Percentiles rank a stretch among this genome's conserved stretches.
phyloP scores from a whole-genome alignment of 2,888 invertebrate species.

The Serripes groenlandicus region DNA sequence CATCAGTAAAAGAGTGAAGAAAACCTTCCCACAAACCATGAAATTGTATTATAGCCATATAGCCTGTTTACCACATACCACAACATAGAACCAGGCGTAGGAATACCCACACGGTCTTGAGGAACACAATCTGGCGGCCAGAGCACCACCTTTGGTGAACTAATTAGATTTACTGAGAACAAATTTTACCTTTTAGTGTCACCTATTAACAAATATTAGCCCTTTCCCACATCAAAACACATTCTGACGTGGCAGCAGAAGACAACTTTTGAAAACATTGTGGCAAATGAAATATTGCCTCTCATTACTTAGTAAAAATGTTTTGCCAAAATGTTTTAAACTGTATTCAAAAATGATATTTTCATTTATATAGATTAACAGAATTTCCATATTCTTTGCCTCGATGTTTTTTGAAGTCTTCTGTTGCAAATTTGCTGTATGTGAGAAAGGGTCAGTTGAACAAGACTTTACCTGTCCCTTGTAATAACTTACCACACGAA shows the following conservation, averaged over 20 bases:
- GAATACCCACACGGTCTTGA: background rate
- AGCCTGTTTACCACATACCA: conserved; percentile 7
- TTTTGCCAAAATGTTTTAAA: no score
- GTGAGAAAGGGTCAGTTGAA: no score
- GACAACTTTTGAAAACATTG: no score
- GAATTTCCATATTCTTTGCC: no score
- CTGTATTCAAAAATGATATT: no score
- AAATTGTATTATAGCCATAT: background rate
- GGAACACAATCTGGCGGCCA: conserved; percentile 3
- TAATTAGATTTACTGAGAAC: conserved; percentile 19
- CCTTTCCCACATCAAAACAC: no score
- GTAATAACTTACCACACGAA: conserved; percentile 27
- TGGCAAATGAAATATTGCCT: no score
- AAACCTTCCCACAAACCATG: background rate
- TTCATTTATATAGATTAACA: no score
- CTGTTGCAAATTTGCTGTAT: no score
- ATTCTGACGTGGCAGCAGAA: no score
- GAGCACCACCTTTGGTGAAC: conserved; percentile 27
- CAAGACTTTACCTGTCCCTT: conserved; percentile 39
- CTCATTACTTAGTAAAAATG: no score
- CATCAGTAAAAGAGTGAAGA: background rate
- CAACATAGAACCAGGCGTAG: background rate
- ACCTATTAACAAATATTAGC: conserved; percentile 6
- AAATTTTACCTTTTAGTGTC: conserved; percentile 34
- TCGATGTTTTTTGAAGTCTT: no score